Evolutionary conservation across 2,113 vertebrate species (phyloP).

Genomic region (Perca fluviatilis): DNA sequence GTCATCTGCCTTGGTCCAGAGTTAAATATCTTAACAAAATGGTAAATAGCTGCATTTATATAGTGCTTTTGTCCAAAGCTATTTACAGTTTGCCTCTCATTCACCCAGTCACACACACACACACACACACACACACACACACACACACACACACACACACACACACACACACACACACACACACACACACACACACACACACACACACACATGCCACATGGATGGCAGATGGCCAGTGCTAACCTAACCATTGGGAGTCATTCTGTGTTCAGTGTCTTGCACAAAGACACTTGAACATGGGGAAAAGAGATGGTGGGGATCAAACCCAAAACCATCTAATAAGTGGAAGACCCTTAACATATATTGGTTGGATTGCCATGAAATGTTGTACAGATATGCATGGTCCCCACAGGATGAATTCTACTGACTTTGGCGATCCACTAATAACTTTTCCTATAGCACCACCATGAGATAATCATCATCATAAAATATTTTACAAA

Average conservation of each 20-base stretch:
- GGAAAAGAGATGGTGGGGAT: background rate
- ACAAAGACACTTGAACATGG: background rate
- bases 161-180: background rate
- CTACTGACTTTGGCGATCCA: background rate
- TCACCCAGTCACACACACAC: background rate
- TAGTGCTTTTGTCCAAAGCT: background rate
- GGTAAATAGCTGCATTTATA: background rate
- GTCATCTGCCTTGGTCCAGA: background rate
- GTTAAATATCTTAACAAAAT: background rate
- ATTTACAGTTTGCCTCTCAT: background rate
- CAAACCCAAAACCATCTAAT: background rate
- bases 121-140: background rate
- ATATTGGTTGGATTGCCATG: background rate
- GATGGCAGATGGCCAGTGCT: background rate
- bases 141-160: background rate
- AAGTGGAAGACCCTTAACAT: background rate
- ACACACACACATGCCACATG: background rate
- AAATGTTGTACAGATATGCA: background rate
- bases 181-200: background rate
- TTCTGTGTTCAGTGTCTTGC: background rate
- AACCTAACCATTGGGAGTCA: too few species aligned
- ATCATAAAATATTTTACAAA: background rate
- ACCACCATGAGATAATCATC: background rate
- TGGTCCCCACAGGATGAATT: background rate
- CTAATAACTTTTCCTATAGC: background rate